Evolutionary conservation across 1,140 invertebrate species (phyloP), one percentile per base, ranked within the genome.

Genomic region (Tenebrio molitor): DNA sequence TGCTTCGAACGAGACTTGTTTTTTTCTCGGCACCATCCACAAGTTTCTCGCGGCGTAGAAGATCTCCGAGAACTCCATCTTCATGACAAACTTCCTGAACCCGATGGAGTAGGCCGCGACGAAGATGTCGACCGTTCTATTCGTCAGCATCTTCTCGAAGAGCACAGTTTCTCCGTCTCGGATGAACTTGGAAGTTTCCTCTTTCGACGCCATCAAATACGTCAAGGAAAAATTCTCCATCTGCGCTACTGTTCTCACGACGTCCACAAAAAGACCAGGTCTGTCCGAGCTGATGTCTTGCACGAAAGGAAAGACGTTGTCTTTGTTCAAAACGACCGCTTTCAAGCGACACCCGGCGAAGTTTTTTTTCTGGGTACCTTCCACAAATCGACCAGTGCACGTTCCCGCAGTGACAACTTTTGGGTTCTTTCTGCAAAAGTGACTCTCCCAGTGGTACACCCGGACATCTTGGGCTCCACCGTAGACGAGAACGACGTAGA

Each of bases 201-300:
- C 4, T 14, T 29, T 58, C 8, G 50, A 12, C 12, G 50, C 50
- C 23, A 16, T 34, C 6, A 12, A 2, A 58, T 29, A 29, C 23
- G 21, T 19, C 1, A 25, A 19, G 2, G 50, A 14, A 29, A 58
- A 33, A 14, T 58, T 58, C 1, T 3, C 3, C 10, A 14, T 15
- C 14, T 58, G 21, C 12, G 50, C 21, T 14, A 58, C 8, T 7
- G 29, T 15, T 25, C 8, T 14, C 23, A 58, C 25, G 29, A 58
- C 29, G n/a, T 58, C 50, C 15, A 58, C 50, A 14, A 14, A 58
- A 29, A 58, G 50, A 0, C 50, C 50, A 2, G 46, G 46, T n/a
- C 29, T 19, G 2, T 53, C 8, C 2, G 50, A 58, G 6, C 12
- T 14, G 10, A 58, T 29, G 23, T 33, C 15, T 29, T 12, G 5